phyloP scores from a whole-genome alignment of 2,888 invertebrate species.

The Drosophila mayaguana region DNA sequence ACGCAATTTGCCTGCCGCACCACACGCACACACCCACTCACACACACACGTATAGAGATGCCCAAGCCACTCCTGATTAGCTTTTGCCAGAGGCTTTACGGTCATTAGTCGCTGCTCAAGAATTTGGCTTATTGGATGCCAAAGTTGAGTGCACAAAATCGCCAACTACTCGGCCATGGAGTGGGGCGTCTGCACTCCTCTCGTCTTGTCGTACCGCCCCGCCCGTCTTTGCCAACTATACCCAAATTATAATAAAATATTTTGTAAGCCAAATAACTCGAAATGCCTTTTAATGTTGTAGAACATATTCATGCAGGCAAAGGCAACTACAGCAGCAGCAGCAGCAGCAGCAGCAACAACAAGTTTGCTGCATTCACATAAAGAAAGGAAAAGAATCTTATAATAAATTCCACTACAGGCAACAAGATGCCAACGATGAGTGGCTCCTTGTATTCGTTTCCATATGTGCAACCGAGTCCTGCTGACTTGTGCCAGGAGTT shows the following conservation, averaged over 20 bases:
- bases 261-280: constrained; percentile 67
- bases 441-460: constrained; percentile 43
- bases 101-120: constrained; percentile 73
- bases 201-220: background rate
- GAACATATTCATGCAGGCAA: constrained; percentile 65
- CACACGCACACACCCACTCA: constrained; percentile 20
- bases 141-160: constrained; percentile 61
- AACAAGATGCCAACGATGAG: constrained; percentile 70
- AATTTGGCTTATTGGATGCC: constrained; percentile 75
- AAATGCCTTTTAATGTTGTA: constrained; percentile 76
- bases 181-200: background rate
- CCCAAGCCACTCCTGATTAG: constrained; percentile 63
- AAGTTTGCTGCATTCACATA: constrained; percentile 68
- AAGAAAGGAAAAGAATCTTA: constrained; percentile 74
- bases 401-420: constrained; percentile 77
- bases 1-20: constrained; percentile 56
- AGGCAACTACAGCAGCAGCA: constrained; percentile 21
- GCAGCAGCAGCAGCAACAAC: constrained; percentile 26
- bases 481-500: constrained; percentile 43
- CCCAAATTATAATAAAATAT: constrained; percentile 65
- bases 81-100: constrained; percentile 69
- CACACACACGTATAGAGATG: constrained; percentile 22
- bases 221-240: constrained; percentile 35
- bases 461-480: constrained; percentile 50
- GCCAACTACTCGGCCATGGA: constrained; percentile 49